Evolutionary conservation across 2,113 vertebrate species (phyloP), one percentile per base, ranked within the genome.

Genomic region (Eulacestoma nigropectus): DNA sequence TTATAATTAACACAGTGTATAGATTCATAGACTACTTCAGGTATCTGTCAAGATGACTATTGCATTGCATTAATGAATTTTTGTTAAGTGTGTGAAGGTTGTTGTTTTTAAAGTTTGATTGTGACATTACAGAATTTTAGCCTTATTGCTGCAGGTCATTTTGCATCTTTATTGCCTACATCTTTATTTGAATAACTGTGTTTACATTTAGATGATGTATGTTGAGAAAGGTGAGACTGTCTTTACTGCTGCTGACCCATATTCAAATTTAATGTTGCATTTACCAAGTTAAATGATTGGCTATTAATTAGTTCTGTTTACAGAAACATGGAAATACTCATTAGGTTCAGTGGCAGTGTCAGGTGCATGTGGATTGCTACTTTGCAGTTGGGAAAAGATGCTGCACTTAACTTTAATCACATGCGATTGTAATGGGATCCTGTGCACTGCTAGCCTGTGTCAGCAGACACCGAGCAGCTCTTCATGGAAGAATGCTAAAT

Each of bases 151-250:
- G 30, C 69, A 23, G 74, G 59, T 44, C 0, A 3, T 72, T 50
- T 32, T 52, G 21, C 7, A 0, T 89, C 72, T 97, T 94, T 59
- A 52, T 91, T 96, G 88, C 93, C 32, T 41, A 32, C 14, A 32
- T 52, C 37, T 77, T 53, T 52, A 63, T 92, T 84, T 76, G 42
- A 86, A 79, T 96, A 96, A 83, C 93, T 74, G 55, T 90, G 70
- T 92, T 97, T 97, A 91, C 97, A 95, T 97, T 97, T 96, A 97
- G 96, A 70, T 82, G 50, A 69, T 96, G 97, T 98, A 90, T 96
- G 95, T 88, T 84, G 75, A 87, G 87, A 89, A 96, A 94, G 53
- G 65, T 53, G 73, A 91, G 77, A 69, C 42, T 76, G 22, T 53
- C 89, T 93, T 91, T 55, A 55, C 53, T 91, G 84, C 91, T 88